A percentile compares a stretch with the other conserved stretches of the same genome.
phyloP scores from a whole-genome alignment of 1,140 invertebrate species.

The Zaprionus kolodkinae region DNA sequence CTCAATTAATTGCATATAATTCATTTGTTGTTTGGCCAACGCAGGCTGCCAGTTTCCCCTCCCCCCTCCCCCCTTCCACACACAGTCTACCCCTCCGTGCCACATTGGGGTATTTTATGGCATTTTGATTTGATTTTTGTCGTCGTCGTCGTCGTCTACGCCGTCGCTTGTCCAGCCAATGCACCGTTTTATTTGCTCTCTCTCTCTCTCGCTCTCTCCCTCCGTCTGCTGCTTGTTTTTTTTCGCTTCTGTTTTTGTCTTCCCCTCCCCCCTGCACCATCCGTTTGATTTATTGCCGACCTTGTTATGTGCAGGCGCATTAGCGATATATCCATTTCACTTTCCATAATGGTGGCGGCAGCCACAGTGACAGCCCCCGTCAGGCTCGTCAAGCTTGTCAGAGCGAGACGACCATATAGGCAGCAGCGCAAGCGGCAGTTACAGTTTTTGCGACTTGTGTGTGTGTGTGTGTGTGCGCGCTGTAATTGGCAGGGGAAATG shows the following conservation, averaged over 20 bases:
- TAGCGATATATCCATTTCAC: conserved; percentile 84
- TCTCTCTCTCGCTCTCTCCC: conserved; percentile 7
- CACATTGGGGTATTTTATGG: conserved; percentile 74
- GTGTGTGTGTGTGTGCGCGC: conserved; percentile 18
- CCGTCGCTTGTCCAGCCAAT: conserved; percentile 36
- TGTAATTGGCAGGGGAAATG: conserved; percentile 68
- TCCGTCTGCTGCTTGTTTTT: conserved; percentile 1
- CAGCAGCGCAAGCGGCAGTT: conserved; percentile 19
- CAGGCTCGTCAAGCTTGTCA: conserved; percentile 24
- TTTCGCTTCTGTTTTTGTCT: not conserved
- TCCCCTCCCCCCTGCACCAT: not conserved
- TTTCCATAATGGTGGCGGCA: conserved; percentile 81
- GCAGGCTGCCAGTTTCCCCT: conserved; percentile 9
- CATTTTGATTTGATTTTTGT: conserved; percentile 83
- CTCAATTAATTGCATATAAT: conserved; percentile 83
- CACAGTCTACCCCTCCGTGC: conserved; percentile 10
- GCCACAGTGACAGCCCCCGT: conserved; percentile 61
- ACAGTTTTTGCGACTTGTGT: conserved; percentile 13
- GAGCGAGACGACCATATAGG: conserved; percentile 63
- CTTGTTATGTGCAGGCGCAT: conserved; percentile 84
- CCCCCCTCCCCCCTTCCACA: not conserved
- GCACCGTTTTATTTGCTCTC: conserved; percentile 23
- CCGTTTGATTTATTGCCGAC: conserved; percentile 84
- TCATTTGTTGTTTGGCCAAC: conserved; percentile 69
- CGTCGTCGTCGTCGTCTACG: conserved; percentile 45